Evolutionary conservation across 2,113 vertebrate species (phyloP).

Genomic region (Sander lucioperca): DNA sequence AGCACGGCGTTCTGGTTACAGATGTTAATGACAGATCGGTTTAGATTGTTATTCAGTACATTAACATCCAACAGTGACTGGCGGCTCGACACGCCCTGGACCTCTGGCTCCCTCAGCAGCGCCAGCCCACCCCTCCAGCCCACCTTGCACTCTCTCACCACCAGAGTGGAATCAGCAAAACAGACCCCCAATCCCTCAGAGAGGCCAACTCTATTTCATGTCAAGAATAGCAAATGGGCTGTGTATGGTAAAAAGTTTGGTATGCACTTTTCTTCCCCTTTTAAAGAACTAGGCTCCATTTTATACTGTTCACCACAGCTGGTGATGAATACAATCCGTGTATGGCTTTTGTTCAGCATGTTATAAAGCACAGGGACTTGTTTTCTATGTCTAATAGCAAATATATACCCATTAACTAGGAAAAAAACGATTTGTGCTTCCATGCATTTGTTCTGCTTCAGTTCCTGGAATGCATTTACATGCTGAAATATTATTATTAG

Average conservation of each 20-base stretch:
- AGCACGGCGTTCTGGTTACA: constrained; percentile 55
- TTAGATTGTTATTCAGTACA: constrained; percentile 74
- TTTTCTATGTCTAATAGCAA: constrained; percentile 52
- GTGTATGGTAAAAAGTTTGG: constrained; percentile 56
- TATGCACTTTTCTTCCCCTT: constrained; percentile 25
- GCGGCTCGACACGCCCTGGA: constrained; percentile 50
- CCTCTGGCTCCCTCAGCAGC: constrained; percentile 60
- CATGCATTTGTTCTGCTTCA: constrained; percentile 74
- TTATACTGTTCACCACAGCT: constrained; percentile 11
- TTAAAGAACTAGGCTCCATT: constrained; percentile 20
- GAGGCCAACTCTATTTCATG: constrained; percentile 68
- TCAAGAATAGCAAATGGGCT: constrained; percentile 74
- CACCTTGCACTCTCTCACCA: constrained; percentile 66
- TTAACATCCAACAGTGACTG: constrained; percentile 62
- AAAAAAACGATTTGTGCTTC: constrained; percentile 60
- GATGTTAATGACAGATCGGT: constrained; percentile 74
- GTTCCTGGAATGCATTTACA: constrained; percentile 68
- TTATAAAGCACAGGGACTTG: constrained; percentile 39
- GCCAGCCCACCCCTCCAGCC: constrained; percentile 45
- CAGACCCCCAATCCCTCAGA: constrained; percentile 55
- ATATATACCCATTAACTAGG: constrained; percentile 60
- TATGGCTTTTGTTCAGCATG: constrained; percentile 17
- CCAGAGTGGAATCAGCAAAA: constrained; percentile 73
- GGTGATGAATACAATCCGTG: constrained; percentile 32
- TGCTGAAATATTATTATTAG: constrained; percentile 64